Base-by-base conservation (phyloP, 2,888 invertebrate genomes). In the Cinara cedri region DNA sequence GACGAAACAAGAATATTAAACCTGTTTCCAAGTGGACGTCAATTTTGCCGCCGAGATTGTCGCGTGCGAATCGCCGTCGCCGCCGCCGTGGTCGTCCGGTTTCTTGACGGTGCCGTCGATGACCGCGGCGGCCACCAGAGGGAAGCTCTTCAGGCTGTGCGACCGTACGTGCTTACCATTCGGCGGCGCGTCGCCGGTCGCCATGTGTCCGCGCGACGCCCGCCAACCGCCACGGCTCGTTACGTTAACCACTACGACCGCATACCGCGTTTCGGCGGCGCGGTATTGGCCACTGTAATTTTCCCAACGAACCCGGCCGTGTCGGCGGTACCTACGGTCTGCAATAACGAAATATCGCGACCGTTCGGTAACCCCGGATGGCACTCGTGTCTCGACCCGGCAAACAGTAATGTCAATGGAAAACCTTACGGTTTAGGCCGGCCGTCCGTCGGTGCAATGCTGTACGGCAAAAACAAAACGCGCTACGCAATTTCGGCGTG, bases 11-110 rank as follows among this genome's bases (percentile, higher is more conserved):
- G n/a, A n/a, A n/a, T n/a, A n/a, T n/a, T n/a, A n/a, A 46, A 78
- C 76, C 76, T 78, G 76, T 70, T 78, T 78, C 76, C 76, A 78
- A 19, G 76, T 68, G 1, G 76, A 78, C 16, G 76, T 49, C 21
- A 26, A 57, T 34, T 78, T 78, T 3, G 34, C 21, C 1, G 34
- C 10, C 13, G 49, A 2, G n/a, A 4, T 46, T n/a, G 24, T 4
- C 21, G 68, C 49, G 9, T 49, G 76, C 68, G 19, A 13, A 14
- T 62, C 62, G n/a, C 26, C 26, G 16, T 8, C 57, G n/a, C 11
- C 57, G 19, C 1, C 60, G 19, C 16, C 10, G 46, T 46, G 26
- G 19, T 46, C 62, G 26, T 11, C 6, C 24, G 60, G 63, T 21
- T 54, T 74, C 21, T n/a, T 74, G 19, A n/a, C n/a, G n/a, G 2